phyloP scores from a whole-genome alignment of 2,797 vertebrate species.

The Dicrostonyx torquatus region DNA sequence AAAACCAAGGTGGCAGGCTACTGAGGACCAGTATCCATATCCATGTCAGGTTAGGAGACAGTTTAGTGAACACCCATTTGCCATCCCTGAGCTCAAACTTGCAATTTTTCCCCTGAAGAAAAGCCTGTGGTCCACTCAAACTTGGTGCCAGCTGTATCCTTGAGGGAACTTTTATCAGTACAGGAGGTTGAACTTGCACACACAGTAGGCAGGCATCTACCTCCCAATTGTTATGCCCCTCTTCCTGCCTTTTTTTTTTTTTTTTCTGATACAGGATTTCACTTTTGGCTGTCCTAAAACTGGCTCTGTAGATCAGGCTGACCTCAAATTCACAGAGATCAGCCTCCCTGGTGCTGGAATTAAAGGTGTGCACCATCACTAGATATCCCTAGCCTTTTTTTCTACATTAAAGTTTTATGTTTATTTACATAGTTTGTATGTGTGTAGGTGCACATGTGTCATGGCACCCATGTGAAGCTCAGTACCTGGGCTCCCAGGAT shows the following conservation, averaged over 20 bases:
- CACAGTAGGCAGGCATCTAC: neutral
- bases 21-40: neutral
- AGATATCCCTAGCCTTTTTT: neutral
- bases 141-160: neutral
- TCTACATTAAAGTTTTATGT: neutral
- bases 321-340: too few species aligned
- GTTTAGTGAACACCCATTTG: neutral
- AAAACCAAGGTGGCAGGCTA: neutral
- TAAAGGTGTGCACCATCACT: neutral
- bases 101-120: neutral
- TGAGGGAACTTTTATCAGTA: neutral
- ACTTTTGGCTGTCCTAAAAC: neutral
- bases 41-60: neutral
- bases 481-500: neutral
- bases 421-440: neutral
- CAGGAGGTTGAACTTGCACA: neutral
- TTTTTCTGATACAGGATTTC: neutral
- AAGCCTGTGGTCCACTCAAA: neutral
- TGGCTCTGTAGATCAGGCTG: neutral
- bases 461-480: neutral
- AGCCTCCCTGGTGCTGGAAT: neutral
- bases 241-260: too few species aligned
- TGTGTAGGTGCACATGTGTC: neutral
- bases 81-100: neutral
- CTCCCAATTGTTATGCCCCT: neutral